phyloP scores from a whole-genome alignment of 92 coral and sea anemone species.

The Bergia puertoricense region DNA sequence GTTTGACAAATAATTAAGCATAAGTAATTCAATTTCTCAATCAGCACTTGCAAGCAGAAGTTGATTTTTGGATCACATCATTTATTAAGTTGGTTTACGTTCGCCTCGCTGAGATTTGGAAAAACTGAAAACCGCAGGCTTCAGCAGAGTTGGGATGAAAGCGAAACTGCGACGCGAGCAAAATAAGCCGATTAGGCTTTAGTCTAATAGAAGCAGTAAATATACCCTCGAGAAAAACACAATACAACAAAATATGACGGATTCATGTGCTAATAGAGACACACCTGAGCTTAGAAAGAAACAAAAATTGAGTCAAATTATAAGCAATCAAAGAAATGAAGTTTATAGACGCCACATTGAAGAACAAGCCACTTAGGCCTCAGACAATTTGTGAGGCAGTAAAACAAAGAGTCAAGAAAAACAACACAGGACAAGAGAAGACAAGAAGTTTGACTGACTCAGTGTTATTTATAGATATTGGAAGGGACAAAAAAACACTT shows the following conservation, averaged over 20 bases:
- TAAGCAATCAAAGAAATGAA: too few species aligned
- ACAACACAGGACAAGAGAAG: neutral
- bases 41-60: neutral
- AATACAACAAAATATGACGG: neutral
- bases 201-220: neutral
- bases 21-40: neutral
- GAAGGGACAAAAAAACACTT: neutral
- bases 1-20: too few species aligned
- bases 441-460: neutral
- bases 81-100: neutral
- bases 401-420: neutral
- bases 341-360: too few species aligned
- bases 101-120: neutral
- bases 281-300: neutral
- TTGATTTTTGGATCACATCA: neutral
- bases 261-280: neutral
- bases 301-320: neutral
- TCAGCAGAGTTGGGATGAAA: neutral
- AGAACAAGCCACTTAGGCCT: neutral
- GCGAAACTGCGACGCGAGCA: neutral
- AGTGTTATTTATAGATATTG: neutral
- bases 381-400: neutral
- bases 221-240: neutral
- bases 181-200: neutral
- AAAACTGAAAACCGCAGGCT: constrained; percentile 2